Conservation (phyloP, 2,888 invertebrate genomes). For the Zygothrica quintamaculata region DNA sequence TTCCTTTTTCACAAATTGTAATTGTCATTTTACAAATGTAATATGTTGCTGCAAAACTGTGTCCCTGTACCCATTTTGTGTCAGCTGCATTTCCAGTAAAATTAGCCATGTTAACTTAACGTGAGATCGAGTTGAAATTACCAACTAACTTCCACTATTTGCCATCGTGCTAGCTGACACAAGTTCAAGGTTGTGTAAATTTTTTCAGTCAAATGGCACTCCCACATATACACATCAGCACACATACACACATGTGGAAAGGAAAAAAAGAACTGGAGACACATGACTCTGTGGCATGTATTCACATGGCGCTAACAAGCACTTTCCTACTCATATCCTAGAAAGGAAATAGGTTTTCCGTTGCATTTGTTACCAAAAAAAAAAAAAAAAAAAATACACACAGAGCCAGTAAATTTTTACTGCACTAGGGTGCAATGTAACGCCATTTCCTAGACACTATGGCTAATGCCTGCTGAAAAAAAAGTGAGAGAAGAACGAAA, state of each 20-base stretch:
- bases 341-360: conserved; percentile 75
- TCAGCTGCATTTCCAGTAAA: conserved; percentile 45
- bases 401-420: background rate
- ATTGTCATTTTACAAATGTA: conserved; percentile 60
- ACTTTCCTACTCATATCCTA: conserved; percentile 71
- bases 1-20: conserved; percentile 37
- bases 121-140: conserved; percentile 37
- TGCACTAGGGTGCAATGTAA: background rate
- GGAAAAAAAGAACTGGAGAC: background rate
- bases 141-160: background rate
- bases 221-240: conserved; percentile 9
- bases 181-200: conserved; percentile 68
- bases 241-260: background rate
- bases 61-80: conserved; percentile 55
- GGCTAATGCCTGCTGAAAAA: conserved; percentile 7
- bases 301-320: conserved; percentile 66
- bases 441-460: too few species aligned
- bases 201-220: conserved; percentile 42
- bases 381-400: conserved; percentile 18
- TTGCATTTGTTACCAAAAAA: conserved; percentile 62
- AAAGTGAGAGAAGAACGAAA: conserved; percentile 21
- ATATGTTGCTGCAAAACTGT: conserved; percentile 36
- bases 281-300: conserved; percentile 42
- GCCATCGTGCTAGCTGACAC: conserved; percentile 36
- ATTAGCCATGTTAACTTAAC: conserved; percentile 62